Conservation (phyloP, 2,797 vertebrate genomes). For the Aythya fuligula region DNA sequence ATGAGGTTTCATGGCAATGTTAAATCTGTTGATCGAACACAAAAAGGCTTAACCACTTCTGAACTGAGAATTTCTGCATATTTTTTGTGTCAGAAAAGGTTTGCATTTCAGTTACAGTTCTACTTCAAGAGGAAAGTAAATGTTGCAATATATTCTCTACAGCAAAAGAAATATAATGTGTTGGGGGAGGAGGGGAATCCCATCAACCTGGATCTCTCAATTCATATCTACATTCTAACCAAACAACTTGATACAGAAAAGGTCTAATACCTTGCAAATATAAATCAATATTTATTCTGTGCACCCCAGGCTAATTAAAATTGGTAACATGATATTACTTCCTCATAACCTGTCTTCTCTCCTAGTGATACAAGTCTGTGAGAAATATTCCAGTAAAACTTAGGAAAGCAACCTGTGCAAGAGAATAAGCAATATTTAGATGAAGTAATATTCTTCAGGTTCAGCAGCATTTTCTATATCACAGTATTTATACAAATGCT, state of each 20-base stretch:
- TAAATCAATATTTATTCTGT: not conserved
- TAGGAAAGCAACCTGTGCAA: not conserved
- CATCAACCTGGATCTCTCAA: not conserved
- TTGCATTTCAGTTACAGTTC: not conserved
- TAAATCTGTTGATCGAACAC: not conserved
- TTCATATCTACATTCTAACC: not conserved
- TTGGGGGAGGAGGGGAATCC: not conserved
- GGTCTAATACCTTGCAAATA: not conserved
- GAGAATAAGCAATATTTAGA: not conserved
- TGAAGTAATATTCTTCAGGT: not conserved
- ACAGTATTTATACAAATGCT: not conserved
- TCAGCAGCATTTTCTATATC: not conserved
- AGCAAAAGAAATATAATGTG: not conserved
- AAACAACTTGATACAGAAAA: not conserved
- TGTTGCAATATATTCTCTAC: not conserved
- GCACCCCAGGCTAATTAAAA: not conserved
- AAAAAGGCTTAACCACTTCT: not conserved
- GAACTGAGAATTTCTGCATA: not conserved
- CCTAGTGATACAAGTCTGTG: not conserved
- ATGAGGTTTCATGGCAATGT: not conserved
- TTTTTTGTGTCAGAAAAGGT: not conserved
- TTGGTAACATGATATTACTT: not conserved
- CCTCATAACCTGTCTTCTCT: not conserved
- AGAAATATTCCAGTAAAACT: not conserved
- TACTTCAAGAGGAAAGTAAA: not conserved